Evolutionary conservation across 2,888 invertebrate genomes (phyloP), one percentile per base, ranked within the genome.

Genomic region (Rhagium mordax): DNA sequence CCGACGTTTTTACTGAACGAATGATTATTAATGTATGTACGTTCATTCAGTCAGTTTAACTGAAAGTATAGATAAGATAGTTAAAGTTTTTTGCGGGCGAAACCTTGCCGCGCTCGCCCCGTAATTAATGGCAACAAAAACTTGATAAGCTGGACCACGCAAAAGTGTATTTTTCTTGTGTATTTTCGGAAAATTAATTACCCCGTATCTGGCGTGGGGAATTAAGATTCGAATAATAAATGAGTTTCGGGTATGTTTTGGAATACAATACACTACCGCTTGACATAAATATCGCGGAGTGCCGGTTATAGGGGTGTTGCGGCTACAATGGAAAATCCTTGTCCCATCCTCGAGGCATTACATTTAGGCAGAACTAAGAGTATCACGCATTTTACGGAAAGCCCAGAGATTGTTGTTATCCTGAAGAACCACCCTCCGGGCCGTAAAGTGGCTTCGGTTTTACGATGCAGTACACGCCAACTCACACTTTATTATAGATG

Each of bases 231-330:
- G 3, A 27, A 55, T 55, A 55, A 55, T 24, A 55, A 24, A 55
- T 55, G 55, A 55, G 55, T 55, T n/a, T 21, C 21, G 21, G 55
- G 10, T 24, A 24, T 41, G 55, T 55, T 55, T 55, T n/a, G 55
- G 24, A 55, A 55, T 27, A 55, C 55, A 55, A 55, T 55, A 55
- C 24, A 24, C 78, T 74, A 78, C 78, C 78, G 77, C 77, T 74
- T 75, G 76, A 75, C 75, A 75, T 75, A 74, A 77, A 78, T 75
- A 75, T 78, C 69, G 69, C 76, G 70, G 71, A 65, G 69, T 67
- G 55, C 27, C 59, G 70, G 71, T 68, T 74, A 70, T 72, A 70
- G 72, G 73, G 73, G 69, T 72, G 71, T 70, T 76, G 74, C 62
- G 74, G 70, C 51, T 69, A 47, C 65, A 48, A 71, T 61, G 71